Evolutionary conservation across 2,113 vertebrate genomes (phyloP).

Genomic region (Semnornis frantzii): DNA sequence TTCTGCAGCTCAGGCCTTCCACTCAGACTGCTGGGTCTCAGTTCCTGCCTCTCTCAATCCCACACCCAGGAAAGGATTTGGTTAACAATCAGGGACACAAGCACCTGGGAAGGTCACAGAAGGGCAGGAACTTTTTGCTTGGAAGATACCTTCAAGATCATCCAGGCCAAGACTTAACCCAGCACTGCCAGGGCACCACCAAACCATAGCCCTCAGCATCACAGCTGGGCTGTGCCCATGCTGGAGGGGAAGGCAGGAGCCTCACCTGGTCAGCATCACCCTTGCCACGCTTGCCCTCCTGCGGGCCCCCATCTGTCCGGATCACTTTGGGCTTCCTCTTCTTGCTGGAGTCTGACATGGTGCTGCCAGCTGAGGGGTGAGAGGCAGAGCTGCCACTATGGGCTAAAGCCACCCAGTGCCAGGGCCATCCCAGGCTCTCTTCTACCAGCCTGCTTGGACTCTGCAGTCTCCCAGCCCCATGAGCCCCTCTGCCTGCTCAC

Average conservation of each 20-base stretch:
- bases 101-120: not conserved
- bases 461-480: accelerated
- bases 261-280: conserved; percentile 86
- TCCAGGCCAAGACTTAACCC: not conserved
- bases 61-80: not conserved
- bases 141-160: not conserved
- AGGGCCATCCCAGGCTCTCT: accelerated
- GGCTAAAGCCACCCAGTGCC: accelerated
- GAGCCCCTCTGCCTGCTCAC: too few species aligned
- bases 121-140: not conserved
- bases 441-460: not conserved
- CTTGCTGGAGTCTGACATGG: conserved; percentile 87
- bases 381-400: accelerated
- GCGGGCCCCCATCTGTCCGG: conserved; percentile 83
- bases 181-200: not conserved
- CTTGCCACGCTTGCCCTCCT: conserved; percentile 86
- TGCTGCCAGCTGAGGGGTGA: not conserved
- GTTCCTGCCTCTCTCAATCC: not conserved
- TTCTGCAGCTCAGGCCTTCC: accelerated
- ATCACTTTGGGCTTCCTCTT: conserved; percentile 95
- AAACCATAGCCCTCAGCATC: not conserved
- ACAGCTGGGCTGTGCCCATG: accelerated
- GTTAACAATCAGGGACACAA: not conserved
- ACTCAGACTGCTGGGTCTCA: accelerated
- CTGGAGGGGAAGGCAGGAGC: not conserved